Evolutionary conservation across 2,113 vertebrate genomes (phyloP).

Genomic region (Laticauda laticaudata): DNA sequence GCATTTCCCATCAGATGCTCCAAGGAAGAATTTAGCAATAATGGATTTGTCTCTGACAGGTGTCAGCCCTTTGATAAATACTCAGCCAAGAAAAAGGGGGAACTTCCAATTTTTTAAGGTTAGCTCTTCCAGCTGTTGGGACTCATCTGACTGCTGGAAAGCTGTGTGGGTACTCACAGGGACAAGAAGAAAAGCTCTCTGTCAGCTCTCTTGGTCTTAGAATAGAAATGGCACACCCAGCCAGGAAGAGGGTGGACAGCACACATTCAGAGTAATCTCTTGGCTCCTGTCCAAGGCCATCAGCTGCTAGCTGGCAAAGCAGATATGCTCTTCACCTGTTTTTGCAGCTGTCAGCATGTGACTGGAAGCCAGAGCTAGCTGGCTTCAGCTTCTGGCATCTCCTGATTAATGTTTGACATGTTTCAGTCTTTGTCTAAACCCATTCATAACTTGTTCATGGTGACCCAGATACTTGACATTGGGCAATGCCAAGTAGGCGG

Average conservation of each 20-base stretch:
- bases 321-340: neutral
- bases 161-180: slow-evolving; percentile 4
- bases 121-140: slow-evolving; percentile 9
- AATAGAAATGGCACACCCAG: neutral
- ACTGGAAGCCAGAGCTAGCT: neutral
- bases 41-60: neutral
- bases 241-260: neutral
- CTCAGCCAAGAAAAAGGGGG: neutral
- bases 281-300: neutral
- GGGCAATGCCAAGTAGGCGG: neutral
- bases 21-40: neutral
- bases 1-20: neutral
- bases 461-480: neutral
- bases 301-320: slow-evolving; percentile 19
- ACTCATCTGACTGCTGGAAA: neutral
- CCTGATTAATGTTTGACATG: neutral
- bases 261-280: neutral
- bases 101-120: neutral
- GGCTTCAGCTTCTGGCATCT: neutral
- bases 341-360: slow-evolving; percentile 21
- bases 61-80: neutral
- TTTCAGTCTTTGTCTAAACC: neutral
- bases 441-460: neutral
- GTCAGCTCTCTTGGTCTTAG: neutral
- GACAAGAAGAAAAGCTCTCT: slow-evolving; percentile 3